Conservation (phyloP, 1,140 invertebrate genomes). For the Cephus cinctus region DNA sequence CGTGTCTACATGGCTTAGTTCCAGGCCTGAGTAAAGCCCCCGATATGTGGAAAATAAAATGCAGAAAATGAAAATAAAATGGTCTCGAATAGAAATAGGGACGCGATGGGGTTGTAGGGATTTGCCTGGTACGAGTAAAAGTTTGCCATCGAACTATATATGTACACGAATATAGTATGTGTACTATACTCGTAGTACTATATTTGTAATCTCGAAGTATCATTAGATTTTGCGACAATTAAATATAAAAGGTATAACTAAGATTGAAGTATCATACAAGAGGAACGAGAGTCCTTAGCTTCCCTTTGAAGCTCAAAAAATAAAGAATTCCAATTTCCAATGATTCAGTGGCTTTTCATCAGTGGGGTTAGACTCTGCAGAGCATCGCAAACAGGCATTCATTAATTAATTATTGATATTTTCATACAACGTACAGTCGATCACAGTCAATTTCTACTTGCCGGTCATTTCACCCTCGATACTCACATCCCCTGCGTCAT, state of each 20-base stretch:
- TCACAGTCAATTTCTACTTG: slow-evolving; percentile 2
- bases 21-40: slow-evolving; percentile 25
- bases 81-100: slow-evolving; percentile 27
- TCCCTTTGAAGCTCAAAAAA: too few relatives aligned
- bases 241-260: too few relatives aligned
- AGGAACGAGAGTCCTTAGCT: too few relatives aligned
- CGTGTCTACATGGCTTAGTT: slow-evolving; percentile 37
- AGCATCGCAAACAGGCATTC: slow-evolving; percentile 12
- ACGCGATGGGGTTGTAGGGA: slow-evolving; percentile 24
- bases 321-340: too few relatives aligned
- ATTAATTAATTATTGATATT: slow-evolving; percentile 24
- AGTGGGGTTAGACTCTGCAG: slow-evolving; percentile 11
- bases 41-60: slow-evolving; percentile 39
- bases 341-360: slow-evolving; percentile 23
- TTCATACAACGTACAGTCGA: slow-evolving; percentile 16
- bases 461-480: not conserved
- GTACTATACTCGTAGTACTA: too few relatives aligned
- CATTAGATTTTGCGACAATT: too few relatives aligned
- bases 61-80: slow-evolving; percentile 49
- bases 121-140: slow-evolving; percentile 29
- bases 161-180: slow-evolving; percentile 2
- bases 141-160: slow-evolving; percentile 4
- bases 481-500: not conserved
- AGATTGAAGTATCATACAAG: too few relatives aligned
- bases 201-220: too few relatives aligned